phyloP scores from a whole-genome alignment of 2,888 invertebrate species.

The Fragum fragum region DNA sequence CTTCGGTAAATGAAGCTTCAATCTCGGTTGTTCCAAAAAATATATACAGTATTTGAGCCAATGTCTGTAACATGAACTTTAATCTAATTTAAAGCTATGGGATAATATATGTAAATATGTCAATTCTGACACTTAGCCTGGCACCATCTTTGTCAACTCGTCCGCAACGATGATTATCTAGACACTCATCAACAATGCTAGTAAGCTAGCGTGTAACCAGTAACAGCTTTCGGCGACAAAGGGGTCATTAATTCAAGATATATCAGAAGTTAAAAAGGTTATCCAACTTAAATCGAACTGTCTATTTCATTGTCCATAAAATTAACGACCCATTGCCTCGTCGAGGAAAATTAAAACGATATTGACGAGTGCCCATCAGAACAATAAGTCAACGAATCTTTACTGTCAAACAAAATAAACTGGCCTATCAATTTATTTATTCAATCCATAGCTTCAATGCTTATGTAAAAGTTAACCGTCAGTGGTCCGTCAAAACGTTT shows the following conservation, averaged over 20 bases:
- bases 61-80: neutral
- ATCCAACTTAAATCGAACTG: neutral
- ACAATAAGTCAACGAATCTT: too few relatives aligned
- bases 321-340: neutral
- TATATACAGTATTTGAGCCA: too few relatives aligned
- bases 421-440: too few relatives aligned
- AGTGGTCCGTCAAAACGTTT: too few relatives aligned
- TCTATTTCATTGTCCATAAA: neutral
- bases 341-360: too few relatives aligned
- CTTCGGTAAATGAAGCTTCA: too few relatives aligned
- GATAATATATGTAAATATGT: neutral
- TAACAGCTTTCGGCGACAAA: neutral
- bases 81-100: neutral
- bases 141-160: neutral
- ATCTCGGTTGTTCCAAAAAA: too few relatives aligned
- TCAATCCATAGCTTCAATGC: too few relatives aligned
- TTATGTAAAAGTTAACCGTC: too few relatives aligned
- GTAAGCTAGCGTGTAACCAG: neutral
- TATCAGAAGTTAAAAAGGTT: neutral
- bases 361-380: too few relatives aligned
- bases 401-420: too few relatives aligned
- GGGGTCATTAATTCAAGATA: neutral
- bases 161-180: neutral
- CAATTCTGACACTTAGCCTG: neutral
- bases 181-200: neutral